Evolutionary conservation across 2,113 vertebrate species (phyloP).

Genomic region (Rutilus rutilus): DNA sequence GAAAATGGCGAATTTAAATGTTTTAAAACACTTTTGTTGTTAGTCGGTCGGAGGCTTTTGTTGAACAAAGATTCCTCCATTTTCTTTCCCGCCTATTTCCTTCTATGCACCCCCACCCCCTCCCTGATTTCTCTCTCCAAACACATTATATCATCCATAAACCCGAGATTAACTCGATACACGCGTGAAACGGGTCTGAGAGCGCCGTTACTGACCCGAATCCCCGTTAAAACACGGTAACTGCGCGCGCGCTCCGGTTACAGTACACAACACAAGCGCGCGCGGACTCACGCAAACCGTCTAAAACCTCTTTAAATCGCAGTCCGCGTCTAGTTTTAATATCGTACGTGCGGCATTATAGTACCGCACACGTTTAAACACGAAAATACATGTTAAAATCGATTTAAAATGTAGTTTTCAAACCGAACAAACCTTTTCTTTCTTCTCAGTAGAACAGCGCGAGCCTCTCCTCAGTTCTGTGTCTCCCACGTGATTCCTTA

Average conservation of each 20-base stretch:
- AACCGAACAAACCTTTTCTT: background rate
- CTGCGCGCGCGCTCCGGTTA: background rate
- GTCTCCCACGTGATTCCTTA: conserved; percentile 5
- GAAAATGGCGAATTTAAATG: background rate
- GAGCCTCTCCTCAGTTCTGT: background rate
- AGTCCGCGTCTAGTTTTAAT: accelerated
- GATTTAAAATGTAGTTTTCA: background rate
- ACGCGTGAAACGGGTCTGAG: background rate
- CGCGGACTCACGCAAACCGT: background rate
- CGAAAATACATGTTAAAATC: too few relatives aligned
- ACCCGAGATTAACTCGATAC: background rate
- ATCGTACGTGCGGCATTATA: accelerated
- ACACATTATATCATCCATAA: background rate
- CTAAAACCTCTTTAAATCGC: background rate
- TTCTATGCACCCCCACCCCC: background rate
- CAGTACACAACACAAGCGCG: background rate
- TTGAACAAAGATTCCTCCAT: conserved; percentile 76
- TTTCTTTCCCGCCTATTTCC: conserved; percentile 76
- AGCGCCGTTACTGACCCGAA: background rate
- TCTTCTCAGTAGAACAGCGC: background rate
- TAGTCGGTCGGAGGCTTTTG: background rate
- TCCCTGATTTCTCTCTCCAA: conserved; percentile 60
- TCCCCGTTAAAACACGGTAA: conserved; percentile 7
- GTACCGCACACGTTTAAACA: accelerated
- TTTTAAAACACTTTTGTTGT: background rate